A percentile compares a stretch with the other conserved stretches of the same genome.
Evolutionary conservation across 2,113 vertebrate genomes (phyloP).

Genomic region (Lipophrys pholis): DNA sequence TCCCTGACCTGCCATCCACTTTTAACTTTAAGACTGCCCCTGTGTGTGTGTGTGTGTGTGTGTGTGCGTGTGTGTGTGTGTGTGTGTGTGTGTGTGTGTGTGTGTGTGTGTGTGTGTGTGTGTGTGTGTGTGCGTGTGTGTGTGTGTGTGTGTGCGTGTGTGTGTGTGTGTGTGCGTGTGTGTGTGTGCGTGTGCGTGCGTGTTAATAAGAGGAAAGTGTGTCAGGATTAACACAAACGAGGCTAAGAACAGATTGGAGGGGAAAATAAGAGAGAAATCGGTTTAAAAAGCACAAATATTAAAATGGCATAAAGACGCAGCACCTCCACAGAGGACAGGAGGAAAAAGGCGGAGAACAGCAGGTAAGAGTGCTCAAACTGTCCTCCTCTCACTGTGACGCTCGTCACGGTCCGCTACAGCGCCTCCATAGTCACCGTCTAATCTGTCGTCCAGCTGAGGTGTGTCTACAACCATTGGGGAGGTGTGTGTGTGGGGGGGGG

Average conservation of each 20-base stretch:
- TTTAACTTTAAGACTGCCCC: too few species aligned
- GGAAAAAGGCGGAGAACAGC: too few species aligned
- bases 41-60: not conserved
- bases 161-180: constrained; percentile 19
- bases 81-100: constrained; percentile 12
- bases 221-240: constrained; percentile 71
- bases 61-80: not conserved
- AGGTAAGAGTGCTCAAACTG: too few species aligned
- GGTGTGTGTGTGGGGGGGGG: too few species aligned
- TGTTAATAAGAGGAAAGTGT: constrained; percentile 28
- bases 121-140: not conserved
- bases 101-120: constrained; percentile 1
- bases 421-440: too few species aligned
- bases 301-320: not conserved
- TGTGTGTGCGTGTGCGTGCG: constrained; percentile 8
- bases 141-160: constrained; percentile 9
- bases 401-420: too few species aligned
- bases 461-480: too few species aligned
- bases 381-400: too few species aligned
- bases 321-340: too few species aligned
- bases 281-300: constrained; percentile 69
- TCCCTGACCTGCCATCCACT: not conserved
- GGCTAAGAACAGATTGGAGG: constrained; percentile 79
- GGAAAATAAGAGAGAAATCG: constrained; percentile 70
- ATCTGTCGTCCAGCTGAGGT: too few species aligned